Evolutionary conservation across 2,113 vertebrate genomes (phyloP).

Genomic region (Rhinichthys klamathensis): DNA sequence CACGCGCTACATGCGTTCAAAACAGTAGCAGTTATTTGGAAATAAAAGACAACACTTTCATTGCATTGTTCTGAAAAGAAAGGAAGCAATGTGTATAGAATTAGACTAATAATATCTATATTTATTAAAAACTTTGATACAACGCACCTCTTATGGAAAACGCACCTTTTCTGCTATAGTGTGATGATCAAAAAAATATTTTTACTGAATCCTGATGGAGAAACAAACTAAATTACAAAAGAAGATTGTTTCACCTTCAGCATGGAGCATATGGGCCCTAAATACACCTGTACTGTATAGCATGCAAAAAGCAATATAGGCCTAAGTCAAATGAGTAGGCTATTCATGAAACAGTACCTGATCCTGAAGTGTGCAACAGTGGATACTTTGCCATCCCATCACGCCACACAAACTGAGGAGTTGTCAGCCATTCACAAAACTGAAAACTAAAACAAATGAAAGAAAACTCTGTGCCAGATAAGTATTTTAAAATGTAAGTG

Average conservation of each 20-base stretch:
- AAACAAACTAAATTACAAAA: background rate
- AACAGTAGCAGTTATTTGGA: background rate
- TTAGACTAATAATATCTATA: background rate
- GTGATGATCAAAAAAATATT: background rate
- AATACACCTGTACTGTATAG: background rate
- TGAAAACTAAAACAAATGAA: background rate
- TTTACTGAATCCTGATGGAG: background rate
- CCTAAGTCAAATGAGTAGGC: background rate
- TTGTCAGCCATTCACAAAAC: background rate
- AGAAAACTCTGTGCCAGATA: background rate
- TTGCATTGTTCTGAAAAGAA: background rate
- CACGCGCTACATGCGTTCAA: constrained; percentile 12
- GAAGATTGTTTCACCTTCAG: background rate
- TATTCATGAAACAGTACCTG: background rate
- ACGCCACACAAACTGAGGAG: background rate
- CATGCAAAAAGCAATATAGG: background rate
- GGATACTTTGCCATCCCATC: background rate
- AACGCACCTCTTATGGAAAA: background rate
- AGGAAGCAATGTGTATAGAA: background rate
- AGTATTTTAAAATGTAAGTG: background rate
- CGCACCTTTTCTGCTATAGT: background rate
- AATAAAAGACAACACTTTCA: background rate
- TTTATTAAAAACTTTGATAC: background rate
- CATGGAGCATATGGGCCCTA: background rate
- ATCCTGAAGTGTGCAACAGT: background rate